Base-by-base conservation (phyloP, 2,797 vertebrate species). In the Labeo calbasu region DNA sequence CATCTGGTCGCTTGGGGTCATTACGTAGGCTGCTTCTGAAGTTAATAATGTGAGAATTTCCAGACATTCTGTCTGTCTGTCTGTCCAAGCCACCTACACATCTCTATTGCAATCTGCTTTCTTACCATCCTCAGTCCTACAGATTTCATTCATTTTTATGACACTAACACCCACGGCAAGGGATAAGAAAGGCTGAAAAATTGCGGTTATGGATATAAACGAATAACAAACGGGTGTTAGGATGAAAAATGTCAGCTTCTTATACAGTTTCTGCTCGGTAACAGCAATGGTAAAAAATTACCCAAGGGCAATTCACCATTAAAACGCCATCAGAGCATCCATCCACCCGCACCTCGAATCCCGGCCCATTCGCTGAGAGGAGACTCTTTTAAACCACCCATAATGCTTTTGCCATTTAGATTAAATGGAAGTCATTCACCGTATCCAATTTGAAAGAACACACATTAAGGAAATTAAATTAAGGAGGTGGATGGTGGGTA, bases 371-470 rank as follows among this genome's bases (percentile, higher is more conserved):
- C 21, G 46, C 70, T 40, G 28, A 65, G 46, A 73, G 48, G 14
- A 82, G 80, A 82, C 57, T n/a, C 25, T 76, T 23, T 69, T 40
- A 36, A 82, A 85, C 40, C 15, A 9, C 51, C 55, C 28, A 77
- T 72, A 59, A 65, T 77, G 83, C 59, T 79, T 85, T 73, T 83
- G 40, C 77, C 51, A 70, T 69, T 83, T 70, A 59, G 23, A 83
- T 83, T 83, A 83, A 83, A 77, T 83, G 51, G 75, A 77, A 83
- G 65, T 68, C 73, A 83, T 83, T 83, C 82, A 77, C 82, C 17
- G 23, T 57, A 68, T 83, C 63, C 82, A 77, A 59, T 83, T 69
- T 57, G 25, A 59, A 40, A 69, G 65, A 77, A 48, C 28, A 77
- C 63, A 77, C 63, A 77, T 77, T 83, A 83, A 77, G 51, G 63